These are phyloP conservation scores for Podarcis siculus DNA, from an alignment of 2,797 vertebrate species.

Conservation along the genomic window DNA sequence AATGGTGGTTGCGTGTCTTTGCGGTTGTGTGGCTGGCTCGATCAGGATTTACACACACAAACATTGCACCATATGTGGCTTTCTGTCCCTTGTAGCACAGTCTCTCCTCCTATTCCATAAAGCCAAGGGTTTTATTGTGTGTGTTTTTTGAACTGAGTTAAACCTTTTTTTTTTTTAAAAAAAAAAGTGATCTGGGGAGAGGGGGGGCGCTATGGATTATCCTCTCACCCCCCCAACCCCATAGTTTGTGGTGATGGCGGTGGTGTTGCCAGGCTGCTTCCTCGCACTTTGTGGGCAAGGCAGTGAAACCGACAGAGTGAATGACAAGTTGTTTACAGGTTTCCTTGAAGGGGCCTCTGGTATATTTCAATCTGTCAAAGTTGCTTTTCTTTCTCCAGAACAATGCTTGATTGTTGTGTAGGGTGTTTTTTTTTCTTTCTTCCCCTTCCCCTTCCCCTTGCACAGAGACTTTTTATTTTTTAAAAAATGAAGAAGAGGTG, in stretches of 20 bases:
- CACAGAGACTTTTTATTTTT: slow-evolving; percentile 51
- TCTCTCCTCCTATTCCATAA: slow-evolving; percentile 73
- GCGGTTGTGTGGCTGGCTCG: slow-evolving; percentile 9
- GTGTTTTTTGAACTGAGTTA: slow-evolving; percentile 69
- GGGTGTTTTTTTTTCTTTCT: slow-evolving; percentile 48
- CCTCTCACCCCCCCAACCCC: rapidly evolving
- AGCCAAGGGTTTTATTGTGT: slow-evolving; percentile 35
- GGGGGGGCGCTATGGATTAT: neutral
- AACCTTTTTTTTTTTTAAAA: slow-evolving; percentile 65
- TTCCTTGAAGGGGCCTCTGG: slow-evolving; percentile 86
- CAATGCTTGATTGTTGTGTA: slow-evolving; percentile 91
- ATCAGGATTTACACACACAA: neutral
- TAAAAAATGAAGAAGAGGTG: slow-evolving; percentile 26
- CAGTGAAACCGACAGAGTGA: slow-evolving; percentile 83
- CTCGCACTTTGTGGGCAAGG: slow-evolving; percentile 78
- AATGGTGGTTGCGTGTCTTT: slow-evolving; percentile 37
- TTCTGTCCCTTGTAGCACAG: slow-evolving; percentile 56
- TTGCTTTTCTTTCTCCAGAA: slow-evolving; percentile 89
- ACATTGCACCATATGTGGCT: too few species aligned
- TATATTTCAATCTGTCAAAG: slow-evolving; percentile 97
- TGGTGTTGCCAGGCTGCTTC: slow-evolving; percentile 77
- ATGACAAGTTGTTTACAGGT: slow-evolving; percentile 90
- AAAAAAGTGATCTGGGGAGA: too few species aligned
- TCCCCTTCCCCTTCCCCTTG: neutral
- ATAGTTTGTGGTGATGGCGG: slow-evolving; percentile 35